These are phyloP conservation scores for Drosophila busckii DNA, from an alignment of 1,140 invertebrate species.

Conservation along the genomic window DNA sequence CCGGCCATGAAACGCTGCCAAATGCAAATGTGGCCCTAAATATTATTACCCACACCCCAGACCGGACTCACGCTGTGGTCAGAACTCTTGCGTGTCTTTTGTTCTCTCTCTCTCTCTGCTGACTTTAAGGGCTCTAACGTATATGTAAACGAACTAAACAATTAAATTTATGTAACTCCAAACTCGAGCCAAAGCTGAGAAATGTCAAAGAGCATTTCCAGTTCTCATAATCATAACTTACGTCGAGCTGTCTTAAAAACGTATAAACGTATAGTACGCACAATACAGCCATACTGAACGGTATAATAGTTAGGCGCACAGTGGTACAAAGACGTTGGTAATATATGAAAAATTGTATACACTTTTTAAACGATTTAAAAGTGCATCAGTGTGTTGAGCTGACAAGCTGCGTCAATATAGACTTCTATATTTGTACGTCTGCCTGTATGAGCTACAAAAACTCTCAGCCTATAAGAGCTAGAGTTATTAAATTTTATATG, in stretches of 20 bases:
- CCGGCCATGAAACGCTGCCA: slow-evolving; percentile 1
- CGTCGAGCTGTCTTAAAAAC: slow-evolving; percentile 43
- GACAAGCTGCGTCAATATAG: too few species aligned
- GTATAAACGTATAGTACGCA: slow-evolving; percentile 4
- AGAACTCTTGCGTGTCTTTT: slow-evolving; percentile 43
- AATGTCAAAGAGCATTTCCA: slow-evolving; percentile 66
- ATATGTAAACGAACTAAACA: slow-evolving; percentile 37
- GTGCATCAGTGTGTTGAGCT: too few species aligned
- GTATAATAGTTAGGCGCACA: slow-evolving; percentile 32
- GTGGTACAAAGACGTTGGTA: slow-evolving; percentile 22
- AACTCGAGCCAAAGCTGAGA: slow-evolving; percentile 38
- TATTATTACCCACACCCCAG: too few species aligned
- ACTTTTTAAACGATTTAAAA: not conserved
- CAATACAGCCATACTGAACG: slow-evolving; percentile 61
- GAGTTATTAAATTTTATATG: too few species aligned
- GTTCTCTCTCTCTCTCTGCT: not conserved
- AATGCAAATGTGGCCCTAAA: slow-evolving; percentile 18
- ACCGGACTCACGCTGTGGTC: not conserved
- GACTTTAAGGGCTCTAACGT: slow-evolving; percentile 23
- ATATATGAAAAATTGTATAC: not conserved
- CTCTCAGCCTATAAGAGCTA: too few species aligned
- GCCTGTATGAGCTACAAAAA: too few species aligned
- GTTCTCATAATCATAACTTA: slow-evolving; percentile 76
- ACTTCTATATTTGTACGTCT: too few species aligned
- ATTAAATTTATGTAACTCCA: slow-evolving; percentile 61